Base-by-base conservation (phyloP, 2,888 invertebrate species). In the Idaea biselata region DNA sequence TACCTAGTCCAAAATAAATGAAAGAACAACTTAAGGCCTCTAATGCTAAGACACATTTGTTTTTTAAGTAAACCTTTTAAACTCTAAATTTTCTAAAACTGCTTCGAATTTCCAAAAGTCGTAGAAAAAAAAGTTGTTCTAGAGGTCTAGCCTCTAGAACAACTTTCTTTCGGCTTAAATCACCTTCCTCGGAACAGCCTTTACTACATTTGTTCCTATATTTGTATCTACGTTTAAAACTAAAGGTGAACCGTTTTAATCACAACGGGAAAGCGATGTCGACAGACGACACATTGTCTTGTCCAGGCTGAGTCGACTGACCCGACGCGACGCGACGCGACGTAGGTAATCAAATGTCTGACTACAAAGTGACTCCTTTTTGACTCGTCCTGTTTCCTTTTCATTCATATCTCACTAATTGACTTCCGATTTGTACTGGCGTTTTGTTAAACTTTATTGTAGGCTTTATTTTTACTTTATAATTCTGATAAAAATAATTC, bases 291-390 rank as follows among this genome's bases (percentile, higher is more conserved):
- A 76, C 74, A 83, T 83, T 83, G 82, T 84, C 80, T 80, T 78
- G 73, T 44, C 11, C 44, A 44, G 69, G 71, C 77, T 76, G 72
- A 5, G 44, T 44, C 11, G 44, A 44, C 44, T 44, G 14, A 14
- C 76, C 75, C 69, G 75, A 66, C 65, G 61, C 58, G 56, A 80
- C 81, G 87, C 69, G 75, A 66, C 65, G 61, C 58, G 56, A 80
- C 81, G 87, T n/a, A n/a, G n/a, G n/a, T 91, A 91, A 91, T 91
- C 90, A 91, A 90, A 91, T 88, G 87, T 86, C 83, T 68, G 82
- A 85, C 81, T 77, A 89, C 88, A 88, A 89, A 89, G 87, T 5
- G 25, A 83, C 85, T 83, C 83, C 81, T 88, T 88, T 90, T 86
- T 84, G 86, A 84, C 72, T 76, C 62, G 62, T 78, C 77, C 80